These are phyloP conservation scores for Gobionotothen gibberifrons DNA, from an alignment of 2,797 vertebrate genomes.

Conservation along the genomic window DNA sequence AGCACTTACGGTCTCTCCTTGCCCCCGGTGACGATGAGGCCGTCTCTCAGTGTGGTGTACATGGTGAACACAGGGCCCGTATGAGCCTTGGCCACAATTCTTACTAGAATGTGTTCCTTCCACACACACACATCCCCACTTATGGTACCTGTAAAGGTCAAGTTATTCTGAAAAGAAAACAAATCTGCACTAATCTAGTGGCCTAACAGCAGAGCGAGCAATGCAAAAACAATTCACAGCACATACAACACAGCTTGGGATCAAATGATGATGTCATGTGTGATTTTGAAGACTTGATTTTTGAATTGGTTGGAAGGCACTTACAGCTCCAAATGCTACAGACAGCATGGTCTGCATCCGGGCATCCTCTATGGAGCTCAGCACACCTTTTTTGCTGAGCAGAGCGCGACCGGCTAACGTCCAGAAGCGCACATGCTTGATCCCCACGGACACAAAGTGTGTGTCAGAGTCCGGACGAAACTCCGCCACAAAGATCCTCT, in stretches of 20 bases:
- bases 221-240: constrained; percentile 75
- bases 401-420: constrained; percentile 93
- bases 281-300: not conserved
- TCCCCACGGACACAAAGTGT: constrained; percentile 97
- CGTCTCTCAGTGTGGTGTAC: constrained; percentile 97
- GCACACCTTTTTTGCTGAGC: constrained; percentile 95
- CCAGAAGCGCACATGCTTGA: constrained; percentile 98
- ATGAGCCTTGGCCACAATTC: constrained; percentile 98
- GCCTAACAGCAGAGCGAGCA: constrained; percentile 83
- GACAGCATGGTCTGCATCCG: constrained; percentile 99
- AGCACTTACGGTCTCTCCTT: constrained; percentile 96
- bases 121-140: constrained; percentile 99
- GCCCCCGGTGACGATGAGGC: constrained; percentile 97
- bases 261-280: constrained; percentile 11
- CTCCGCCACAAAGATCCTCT: constrained; percentile 98
- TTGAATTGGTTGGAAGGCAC: constrained; percentile 69
- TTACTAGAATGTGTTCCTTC: constrained; percentile 95
- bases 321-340: constrained; percentile 97
- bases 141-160: constrained; percentile 99
- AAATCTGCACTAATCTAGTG: constrained; percentile 91
- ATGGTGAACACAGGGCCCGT: constrained; percentile 98
- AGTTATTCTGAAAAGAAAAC: constrained; percentile 98
- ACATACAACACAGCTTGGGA: constrained; percentile 40
- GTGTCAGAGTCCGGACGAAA: constrained; percentile 98
- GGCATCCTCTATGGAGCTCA: constrained; percentile 93